Evolutionary conservation across 2,797 vertebrate genomes (phyloP).

Genomic region (Amphiprion clarkii): DNA sequence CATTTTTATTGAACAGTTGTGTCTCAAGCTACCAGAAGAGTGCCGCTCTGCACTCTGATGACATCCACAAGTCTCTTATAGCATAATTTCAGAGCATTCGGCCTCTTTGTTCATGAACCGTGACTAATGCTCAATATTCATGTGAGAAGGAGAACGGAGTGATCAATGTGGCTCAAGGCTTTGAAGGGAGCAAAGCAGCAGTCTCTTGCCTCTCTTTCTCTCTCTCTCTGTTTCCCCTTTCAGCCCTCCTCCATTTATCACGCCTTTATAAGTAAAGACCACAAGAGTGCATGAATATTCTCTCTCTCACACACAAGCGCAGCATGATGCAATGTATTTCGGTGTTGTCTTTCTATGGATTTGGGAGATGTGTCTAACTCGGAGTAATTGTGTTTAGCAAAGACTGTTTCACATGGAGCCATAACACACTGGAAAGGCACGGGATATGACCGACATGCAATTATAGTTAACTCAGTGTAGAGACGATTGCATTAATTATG

Average conservation of each 20-base stretch:
- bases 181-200: conserved; percentile 53
- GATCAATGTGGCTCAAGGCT: conserved; percentile 66
- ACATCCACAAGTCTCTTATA: conserved; percentile 37
- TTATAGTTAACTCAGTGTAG: conserved; percentile 37
- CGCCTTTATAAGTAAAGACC: conserved; percentile 30
- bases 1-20: conserved; percentile 1
- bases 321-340: conserved; percentile 35
- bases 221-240: conserved; percentile 11
- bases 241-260: conserved; percentile 44
- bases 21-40: background rate
- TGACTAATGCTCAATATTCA: conserved; percentile 68
- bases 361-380: background rate
- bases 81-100: conserved; percentile 31
- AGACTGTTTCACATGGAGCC: conserved; percentile 33
- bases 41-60: conserved; percentile 25
- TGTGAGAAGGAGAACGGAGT: conserved; percentile 49
- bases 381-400: conserved; percentile 10
- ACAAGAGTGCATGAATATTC: conserved; percentile 28
- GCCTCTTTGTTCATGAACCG: conserved; percentile 56
- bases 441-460: conserved; percentile 54
- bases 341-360: conserved; percentile 47
- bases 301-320: conserved; percentile 6
- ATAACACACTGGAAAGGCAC: conserved; percentile 31
- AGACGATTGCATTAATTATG: conserved; percentile 50
- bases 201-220: conserved; percentile 1